Evolutionary conservation across 92 coral and sea anemone species (phyloP).

Genomic region (Siderastrea radians): DNA sequence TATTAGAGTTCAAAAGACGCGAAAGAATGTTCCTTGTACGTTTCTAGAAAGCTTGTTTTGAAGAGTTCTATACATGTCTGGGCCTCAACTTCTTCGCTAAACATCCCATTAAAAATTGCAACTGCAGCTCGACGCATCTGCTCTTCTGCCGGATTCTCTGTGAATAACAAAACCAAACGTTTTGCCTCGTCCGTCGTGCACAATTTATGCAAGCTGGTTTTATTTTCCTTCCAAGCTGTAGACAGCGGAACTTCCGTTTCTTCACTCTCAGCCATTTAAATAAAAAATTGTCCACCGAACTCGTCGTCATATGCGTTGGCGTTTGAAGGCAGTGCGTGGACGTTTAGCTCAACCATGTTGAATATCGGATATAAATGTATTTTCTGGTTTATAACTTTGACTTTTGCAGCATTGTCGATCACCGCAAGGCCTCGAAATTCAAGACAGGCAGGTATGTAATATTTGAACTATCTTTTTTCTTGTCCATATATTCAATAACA

Average conservation of each 20-base stretch:
- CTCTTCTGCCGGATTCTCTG: neutral
- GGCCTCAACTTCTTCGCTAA: neutral
- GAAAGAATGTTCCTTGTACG: slow-evolving; percentile 18
- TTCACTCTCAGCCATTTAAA: slow-evolving; percentile 5
- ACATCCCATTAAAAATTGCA: neutral
- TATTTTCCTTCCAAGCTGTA: slow-evolving; percentile 17
- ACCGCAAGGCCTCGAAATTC: slow-evolving; percentile 35
- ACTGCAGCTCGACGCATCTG: neutral
- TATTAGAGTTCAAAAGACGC: neutral
- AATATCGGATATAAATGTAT: neutral
- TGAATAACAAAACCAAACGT: neutral
- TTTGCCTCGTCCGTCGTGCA: neutral
- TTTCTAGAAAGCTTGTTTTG: neutral
- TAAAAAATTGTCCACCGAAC: neutral
- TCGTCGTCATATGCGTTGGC: slow-evolving; percentile 37
- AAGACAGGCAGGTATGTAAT: slow-evolving; percentile 25
- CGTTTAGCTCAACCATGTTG: neutral
- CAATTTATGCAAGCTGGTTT: neutral
- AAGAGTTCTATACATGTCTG: neutral
- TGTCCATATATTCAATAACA: neutral
- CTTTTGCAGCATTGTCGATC: neutral
- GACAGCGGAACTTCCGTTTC: slow-evolving; percentile 35
- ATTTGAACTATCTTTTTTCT: neutral
- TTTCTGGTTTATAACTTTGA: neutral
- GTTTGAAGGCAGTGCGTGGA: neutral